Evolutionary conservation across 1,140 invertebrate genomes (phyloP), one percentile per base, ranked within the genome.

Genomic region (Diorhabda carinulata): DNA sequence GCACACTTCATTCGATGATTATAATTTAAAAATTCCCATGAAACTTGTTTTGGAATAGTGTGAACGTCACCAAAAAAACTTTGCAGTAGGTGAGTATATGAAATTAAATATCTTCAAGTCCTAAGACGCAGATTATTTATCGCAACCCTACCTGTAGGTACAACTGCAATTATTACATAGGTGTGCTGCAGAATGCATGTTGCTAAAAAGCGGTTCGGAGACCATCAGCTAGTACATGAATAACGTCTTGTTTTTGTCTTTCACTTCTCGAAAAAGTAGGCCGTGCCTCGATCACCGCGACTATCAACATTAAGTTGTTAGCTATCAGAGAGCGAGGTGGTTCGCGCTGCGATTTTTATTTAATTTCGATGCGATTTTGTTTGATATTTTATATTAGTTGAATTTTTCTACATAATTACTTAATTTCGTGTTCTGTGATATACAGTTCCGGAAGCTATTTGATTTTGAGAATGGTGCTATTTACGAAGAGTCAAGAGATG

Each of bases 281-380:
- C 61, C 41, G 9, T n/a, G 43, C 41, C 43, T 62, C 61, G 42
- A 42, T n/a, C 42, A 10, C 7, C 8, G n/a, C 61, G n/a, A 62
- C 61, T 44, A 62, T 44, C 61, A 72, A 70, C 75, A 76, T 74
- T 76, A 68, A 76, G 75, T 74, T 64, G 70, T 60, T 61, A 67
- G 67, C 71, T 43, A 62, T 42, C 61, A 62, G 41, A 62, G 61
- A 62, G 42, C 59, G 71, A 69, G 73, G 73, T 74, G 68, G 62
- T 64, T 60, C 68, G 66, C 69, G 69, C 66, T 63, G 45, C 61
- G 47, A 64, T 45, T 65, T 60, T 52, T 47, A 47, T 47, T 45
- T 52, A 41, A 66, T 56, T 52, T 52, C n/a, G 52, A 42, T 66
- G 57, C 44, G 41, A 57, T 65, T 60, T 59, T 60, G 42, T 3